Evolutionary conservation across 2,888 invertebrate genomes (phyloP), one percentile per base, ranked within the genome.

Genomic region (Plebejus melissa): DNA sequence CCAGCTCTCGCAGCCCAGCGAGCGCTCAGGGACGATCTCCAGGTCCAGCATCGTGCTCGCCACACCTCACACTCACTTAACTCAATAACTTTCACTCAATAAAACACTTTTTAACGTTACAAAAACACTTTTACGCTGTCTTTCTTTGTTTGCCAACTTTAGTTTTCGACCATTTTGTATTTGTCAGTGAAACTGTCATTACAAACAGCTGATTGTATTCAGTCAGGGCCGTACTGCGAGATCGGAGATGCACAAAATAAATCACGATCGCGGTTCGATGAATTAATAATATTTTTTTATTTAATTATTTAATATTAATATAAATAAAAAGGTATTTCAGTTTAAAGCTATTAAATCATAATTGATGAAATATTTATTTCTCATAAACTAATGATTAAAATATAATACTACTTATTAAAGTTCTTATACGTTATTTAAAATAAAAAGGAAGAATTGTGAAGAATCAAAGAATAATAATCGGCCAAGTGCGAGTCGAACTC

Each of bases 1-100:
- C 98, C 99, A 99, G 95, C 98, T 97, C 94, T 99, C 98, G 92
- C 98, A 98, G 93, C 98, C 98, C 88, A 99, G 95, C 85, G 98
- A 98, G 86, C 97, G 96, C 94, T 99, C 99, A 83, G 99, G 99
- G 89, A 98, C 96, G 86, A 99, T 97, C 95, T 99, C 99, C 89
- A 99, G 95, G 94, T 98, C 98, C 94, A 99, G 95, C 99, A 99
- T 99, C 91, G 86, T 94, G 90, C 85, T 86, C 87, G 85, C 85
- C 82, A 87, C 90, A 89, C 98, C 90, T 97, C 95, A 94, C 98
- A 97, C 92, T 98, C 98, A 98, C 98, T 94, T 90, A 94, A 88
- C 85, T 89, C 88, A 85, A 82, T 87, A 88, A 89, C 88, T 91
- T 90, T 90, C 88, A 90, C 91, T 89, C 85, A 83, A 87, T 87